These are phyloP conservation scores for Halichoeres trimaculatus DNA, from an alignment of 2,113 vertebrate genomes.

Conservation along the genomic window DNA sequence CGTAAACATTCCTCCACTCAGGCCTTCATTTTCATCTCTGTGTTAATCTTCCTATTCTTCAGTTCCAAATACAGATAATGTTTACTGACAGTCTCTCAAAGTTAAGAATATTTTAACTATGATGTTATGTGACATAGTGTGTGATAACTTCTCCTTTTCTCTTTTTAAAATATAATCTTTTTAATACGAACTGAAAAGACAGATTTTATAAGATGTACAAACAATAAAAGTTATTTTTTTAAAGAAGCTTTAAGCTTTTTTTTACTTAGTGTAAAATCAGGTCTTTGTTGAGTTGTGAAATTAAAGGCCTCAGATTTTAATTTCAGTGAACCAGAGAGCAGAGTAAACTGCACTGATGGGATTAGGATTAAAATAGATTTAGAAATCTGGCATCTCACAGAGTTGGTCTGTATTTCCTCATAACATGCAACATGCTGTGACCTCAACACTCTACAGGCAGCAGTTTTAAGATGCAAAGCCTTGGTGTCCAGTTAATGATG, in stretches of 20 bases:
- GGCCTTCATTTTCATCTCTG: neutral
- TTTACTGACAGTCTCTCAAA: neutral
- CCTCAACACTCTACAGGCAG: neutral
- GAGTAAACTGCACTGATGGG: conserved; percentile 51
- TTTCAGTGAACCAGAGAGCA: conserved; percentile 30
- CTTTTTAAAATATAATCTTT: neutral
- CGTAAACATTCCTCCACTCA: conserved; percentile 15
- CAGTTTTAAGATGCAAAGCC: neutral
- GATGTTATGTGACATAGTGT: neutral
- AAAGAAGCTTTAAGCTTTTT: neutral
- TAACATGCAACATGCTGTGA: neutral
- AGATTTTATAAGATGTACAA: neutral
- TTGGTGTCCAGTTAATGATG: neutral
- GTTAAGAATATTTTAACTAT: neutral
- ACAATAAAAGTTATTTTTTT: neutral
- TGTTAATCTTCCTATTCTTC: neutral
- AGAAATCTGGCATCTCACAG: conserved; percentile 40
- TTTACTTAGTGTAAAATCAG: neutral
- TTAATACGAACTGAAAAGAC: neutral
- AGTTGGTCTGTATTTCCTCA: conserved; percentile 16
- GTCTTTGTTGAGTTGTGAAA: conserved; percentile 10
- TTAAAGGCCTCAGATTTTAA: conserved; percentile 34
- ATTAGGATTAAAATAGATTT: conserved; percentile 61
- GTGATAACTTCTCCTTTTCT: no score
- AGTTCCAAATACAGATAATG: neutral